These are phyloP conservation scores for Drosophila repletoides DNA, from an alignment of 1,140 invertebrate genomes.

Conservation along the genomic window DNA sequence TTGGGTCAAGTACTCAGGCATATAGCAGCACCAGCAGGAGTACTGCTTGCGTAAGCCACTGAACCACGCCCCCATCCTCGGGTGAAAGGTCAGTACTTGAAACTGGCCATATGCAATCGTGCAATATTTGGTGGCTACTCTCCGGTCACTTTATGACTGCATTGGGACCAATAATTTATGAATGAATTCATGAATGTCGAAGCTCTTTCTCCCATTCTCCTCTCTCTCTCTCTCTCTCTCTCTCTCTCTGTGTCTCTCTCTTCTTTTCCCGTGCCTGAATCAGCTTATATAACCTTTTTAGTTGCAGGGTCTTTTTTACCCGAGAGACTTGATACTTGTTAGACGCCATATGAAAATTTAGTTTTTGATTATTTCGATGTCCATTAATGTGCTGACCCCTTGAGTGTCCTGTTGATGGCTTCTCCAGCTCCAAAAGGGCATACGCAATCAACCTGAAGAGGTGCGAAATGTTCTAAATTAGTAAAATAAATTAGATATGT, in stretches of 20 bases:
- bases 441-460: slow-evolving; percentile 61
- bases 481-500: slow-evolving; percentile 77
- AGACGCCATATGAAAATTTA: slow-evolving; percentile 60
- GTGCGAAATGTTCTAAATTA: slow-evolving; percentile 71
- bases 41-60: not conserved
- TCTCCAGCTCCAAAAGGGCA: slow-evolving; percentile 27
- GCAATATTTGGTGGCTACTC: slow-evolving; percentile 71
- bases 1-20: not conserved
- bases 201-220: slow-evolving; percentile 31
- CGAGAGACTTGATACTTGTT: slow-evolving; percentile 42
- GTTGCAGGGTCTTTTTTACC: slow-evolving; percentile 19
- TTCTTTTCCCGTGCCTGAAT: slow-evolving; percentile 20
- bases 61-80: not conserved
- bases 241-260: not conserved
- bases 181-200: slow-evolving; percentile 79
- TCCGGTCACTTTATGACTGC: slow-evolving; percentile 72
- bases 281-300: slow-evolving; percentile 48
- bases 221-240: not conserved
- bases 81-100: slow-evolving; percentile 3
- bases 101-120: slow-evolving; percentile 65
- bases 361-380: slow-evolving; percentile 79
- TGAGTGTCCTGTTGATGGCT: slow-evolving; percentile 35
- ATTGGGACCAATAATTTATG: slow-evolving; percentile 76
- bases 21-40: not conserved
- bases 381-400: slow-evolving; percentile 72